Evolutionary conservation across 2,113 vertebrate genomes (phyloP).

Genomic region (Psephotus haematonotus): DNA sequence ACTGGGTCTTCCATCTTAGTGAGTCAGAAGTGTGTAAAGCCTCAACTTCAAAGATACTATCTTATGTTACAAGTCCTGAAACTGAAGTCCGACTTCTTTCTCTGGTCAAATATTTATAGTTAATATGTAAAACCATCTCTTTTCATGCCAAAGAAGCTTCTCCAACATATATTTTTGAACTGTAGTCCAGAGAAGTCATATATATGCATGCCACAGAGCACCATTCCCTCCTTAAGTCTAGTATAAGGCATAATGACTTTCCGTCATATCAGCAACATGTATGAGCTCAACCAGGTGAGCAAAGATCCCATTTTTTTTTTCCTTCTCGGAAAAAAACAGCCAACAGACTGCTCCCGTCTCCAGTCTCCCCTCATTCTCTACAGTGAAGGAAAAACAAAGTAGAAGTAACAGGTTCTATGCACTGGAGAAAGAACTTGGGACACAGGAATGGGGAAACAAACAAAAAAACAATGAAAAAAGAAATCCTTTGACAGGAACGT

Average conservation of each 20-base stretch:
- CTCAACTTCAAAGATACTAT: not conserved
- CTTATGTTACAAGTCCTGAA: conserved; percentile 1
- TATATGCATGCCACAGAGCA: not conserved
- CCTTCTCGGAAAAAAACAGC: not conserved
- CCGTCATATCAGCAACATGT: accelerated
- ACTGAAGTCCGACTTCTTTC: not conserved
- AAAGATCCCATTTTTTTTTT: not conserved
- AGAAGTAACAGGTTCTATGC: not conserved
- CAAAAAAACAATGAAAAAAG: not conserved
- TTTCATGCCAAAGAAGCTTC: not conserved
- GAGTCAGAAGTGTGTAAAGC: not conserved
- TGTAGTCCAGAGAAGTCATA: not conserved
- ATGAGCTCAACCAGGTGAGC: not conserved
- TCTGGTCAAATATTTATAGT: not conserved
- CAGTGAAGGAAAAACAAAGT: not conserved
- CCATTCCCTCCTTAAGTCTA: not conserved
- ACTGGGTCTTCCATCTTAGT: not conserved
- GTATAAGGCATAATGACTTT: not conserved
- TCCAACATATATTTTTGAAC: not conserved
- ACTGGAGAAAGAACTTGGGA: not conserved
- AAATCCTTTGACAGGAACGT: not conserved
- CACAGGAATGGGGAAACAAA: not conserved
- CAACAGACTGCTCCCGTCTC: not conserved
- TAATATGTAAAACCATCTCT: not conserved
- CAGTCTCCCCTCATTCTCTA: not conserved